phyloP scores from a whole-genome alignment of 2,888 invertebrate species.

The Lissocephala sabroskyi region DNA sequence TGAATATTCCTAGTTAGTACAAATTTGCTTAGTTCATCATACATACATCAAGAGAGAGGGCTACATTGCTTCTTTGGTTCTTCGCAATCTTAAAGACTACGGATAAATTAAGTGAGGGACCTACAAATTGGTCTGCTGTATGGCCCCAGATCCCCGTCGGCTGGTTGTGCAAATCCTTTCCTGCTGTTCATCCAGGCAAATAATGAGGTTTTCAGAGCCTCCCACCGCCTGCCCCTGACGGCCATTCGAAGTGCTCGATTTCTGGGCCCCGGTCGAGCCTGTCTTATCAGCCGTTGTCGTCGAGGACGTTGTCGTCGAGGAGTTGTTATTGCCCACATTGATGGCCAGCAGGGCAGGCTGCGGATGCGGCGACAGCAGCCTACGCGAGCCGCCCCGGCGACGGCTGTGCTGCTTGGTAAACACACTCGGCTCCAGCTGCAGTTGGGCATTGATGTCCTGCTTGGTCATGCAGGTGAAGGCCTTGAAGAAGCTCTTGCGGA shows the following conservation, averaged over 20 bases:
- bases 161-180: conserved; percentile 39
- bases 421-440: conserved; percentile 90
- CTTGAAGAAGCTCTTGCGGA: conserved; percentile 94
- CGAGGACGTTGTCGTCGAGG: conserved; percentile 53
- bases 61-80: too few relatives aligned
- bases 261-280: conserved; percentile 35
- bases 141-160: conserved; percentile 29
- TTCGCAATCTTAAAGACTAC: too few relatives aligned
- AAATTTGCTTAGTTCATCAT: too few relatives aligned
- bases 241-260: conserved; percentile 47
- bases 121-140: conserved; percentile 50
- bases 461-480: conserved; percentile 92
- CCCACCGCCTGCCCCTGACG: conserved; percentile 7
- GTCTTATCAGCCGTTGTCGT: conserved; percentile 54
- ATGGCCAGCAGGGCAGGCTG: conserved; percentile 20
- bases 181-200: conserved; percentile 42
- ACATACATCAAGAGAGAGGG: too few relatives aligned
- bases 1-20: too few relatives aligned
- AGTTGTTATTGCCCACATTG: conserved; percentile 54
- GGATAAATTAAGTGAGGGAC: too few relatives aligned
- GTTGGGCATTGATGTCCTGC: conserved; percentile 87
- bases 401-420: conserved; percentile 74
- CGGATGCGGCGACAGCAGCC: conserved; percentile 33
- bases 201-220: conserved; percentile 41
- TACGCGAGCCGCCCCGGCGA: conserved; percentile 51